These are phyloP conservation scores for Oncorhynchus gorbuscha DNA, from an alignment of 2,113 vertebrate species.

Conservation along the genomic window DNA sequence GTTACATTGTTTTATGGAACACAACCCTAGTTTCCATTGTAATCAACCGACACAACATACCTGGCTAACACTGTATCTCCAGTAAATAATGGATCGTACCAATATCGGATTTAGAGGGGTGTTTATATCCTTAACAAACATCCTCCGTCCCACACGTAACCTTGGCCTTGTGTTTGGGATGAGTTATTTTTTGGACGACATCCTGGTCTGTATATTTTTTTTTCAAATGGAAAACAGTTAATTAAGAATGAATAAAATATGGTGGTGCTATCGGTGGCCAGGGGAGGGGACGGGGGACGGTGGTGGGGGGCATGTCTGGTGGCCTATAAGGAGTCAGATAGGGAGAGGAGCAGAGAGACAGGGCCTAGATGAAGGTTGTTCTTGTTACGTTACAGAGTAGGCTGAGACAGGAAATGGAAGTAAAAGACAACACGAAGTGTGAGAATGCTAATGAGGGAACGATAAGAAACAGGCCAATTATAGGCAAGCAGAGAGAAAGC, in stretches of 20 bases:
- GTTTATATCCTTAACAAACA: constrained; percentile 33
- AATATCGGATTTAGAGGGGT: constrained; percentile 59
- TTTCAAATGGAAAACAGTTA: constrained; percentile 76
- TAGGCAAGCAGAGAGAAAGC: too few species aligned
- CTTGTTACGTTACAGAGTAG: too few species aligned
- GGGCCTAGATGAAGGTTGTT: too few species aligned
- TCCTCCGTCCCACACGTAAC: constrained; percentile 54
- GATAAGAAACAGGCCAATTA: too few species aligned
- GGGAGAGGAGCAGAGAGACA: too few species aligned
- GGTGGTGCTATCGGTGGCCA: constrained; percentile 68
- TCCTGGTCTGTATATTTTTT: constrained; percentile 65
- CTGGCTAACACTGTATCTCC: constrained; percentile 63
- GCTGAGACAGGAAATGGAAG: too few species aligned
- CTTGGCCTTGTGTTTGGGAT: constrained; percentile 48
- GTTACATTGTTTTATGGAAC: too few species aligned
- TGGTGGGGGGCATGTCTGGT: too few species aligned
- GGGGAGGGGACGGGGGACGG: constrained; percentile 37
- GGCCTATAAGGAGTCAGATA: too few species aligned
- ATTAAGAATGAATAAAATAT: constrained; percentile 82
- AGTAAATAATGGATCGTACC: constrained; percentile 69
- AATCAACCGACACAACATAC: constrained; percentile 21
- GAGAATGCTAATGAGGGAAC: too few species aligned
- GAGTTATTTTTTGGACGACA: constrained; percentile 68
- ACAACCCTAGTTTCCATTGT: neutral
- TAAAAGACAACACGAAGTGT: too few species aligned